phyloP scores from a whole-genome alignment of 2,113 vertebrate species.

The Trichomycterus rosablanca region DNA sequence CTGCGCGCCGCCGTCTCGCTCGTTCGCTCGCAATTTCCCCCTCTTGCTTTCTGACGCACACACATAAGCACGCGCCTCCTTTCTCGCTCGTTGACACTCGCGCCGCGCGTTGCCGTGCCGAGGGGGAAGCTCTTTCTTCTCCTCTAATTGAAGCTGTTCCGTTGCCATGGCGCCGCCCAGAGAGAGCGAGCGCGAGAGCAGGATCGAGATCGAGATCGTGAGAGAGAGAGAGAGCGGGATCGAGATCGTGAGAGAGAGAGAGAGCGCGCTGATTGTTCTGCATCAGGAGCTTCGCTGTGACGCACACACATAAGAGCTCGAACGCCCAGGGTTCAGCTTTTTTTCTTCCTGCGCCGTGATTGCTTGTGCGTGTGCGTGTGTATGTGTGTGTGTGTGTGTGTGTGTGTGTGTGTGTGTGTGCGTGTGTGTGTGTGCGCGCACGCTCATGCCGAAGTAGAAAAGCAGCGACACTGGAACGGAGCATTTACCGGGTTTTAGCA shows the following conservation, averaged over 20 bases:
- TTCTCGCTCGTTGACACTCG: slow-evolving; percentile 44
- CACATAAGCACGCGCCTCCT: slow-evolving; percentile 25
- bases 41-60: slow-evolving; percentile 17
- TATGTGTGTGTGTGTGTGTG: slow-evolving; percentile 18
- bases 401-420: slow-evolving; percentile 15
- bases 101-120: slow-evolving; percentile 40
- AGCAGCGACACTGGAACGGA: slow-evolving; percentile 21
- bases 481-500: slow-evolving; percentile 19
- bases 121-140: slow-evolving; percentile 52
- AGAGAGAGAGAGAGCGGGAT: slow-evolving; percentile 9
- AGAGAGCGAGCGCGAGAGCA: slow-evolving; percentile 32
- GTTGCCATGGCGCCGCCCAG: slow-evolving; percentile 54
- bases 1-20: slow-evolving; percentile 34
- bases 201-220: too few relatives aligned
- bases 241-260: slow-evolving; percentile 8
- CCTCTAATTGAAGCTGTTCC: slow-evolving; percentile 55
- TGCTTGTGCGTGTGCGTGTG: slow-evolving; percentile 25
- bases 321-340: slow-evolving; percentile 22
- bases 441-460: slow-evolving; percentile 6
- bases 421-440: too few relatives aligned
- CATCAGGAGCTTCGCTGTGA: slow-evolving; percentile 36
- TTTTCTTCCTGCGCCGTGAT: slow-evolving; percentile 33
- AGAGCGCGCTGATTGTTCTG: slow-evolving; percentile 45
- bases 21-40: slow-evolving; percentile 23
- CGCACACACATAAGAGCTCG: slow-evolving; percentile 35